Percentiles rank a stretch among this genome's conserved stretches.
Evolutionary conservation across 2,113 vertebrate genomes (phyloP).

Genomic region (Motacilla alba): DNA sequence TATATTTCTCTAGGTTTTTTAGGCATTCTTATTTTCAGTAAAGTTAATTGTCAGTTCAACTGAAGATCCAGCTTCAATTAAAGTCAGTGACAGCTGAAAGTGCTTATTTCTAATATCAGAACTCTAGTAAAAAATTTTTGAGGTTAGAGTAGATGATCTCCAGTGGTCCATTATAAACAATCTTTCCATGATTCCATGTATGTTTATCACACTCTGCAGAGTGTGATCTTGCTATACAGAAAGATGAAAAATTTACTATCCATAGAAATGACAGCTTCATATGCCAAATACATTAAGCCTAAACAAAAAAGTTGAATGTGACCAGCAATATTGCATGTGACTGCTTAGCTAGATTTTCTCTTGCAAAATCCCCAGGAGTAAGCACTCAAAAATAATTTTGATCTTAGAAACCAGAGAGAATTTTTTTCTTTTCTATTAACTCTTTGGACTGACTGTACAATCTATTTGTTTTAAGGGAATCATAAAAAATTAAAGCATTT

Average conservation of each 20-base stretch:
- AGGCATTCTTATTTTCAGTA: not conserved
- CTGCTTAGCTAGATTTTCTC: not conserved
- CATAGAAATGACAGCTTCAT: not conserved
- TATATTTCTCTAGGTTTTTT: not conserved
- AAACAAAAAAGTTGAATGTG: not conserved
- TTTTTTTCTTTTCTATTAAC: not conserved
- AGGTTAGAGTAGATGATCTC: not conserved
- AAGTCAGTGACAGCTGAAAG: not conserved
- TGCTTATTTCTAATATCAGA: not conserved
- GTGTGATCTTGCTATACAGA: not conserved
- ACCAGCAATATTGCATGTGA: not conserved
- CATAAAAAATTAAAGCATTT: not conserved
- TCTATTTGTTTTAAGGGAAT: not conserved
- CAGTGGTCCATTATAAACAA: not conserved
- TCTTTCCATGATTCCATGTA: not conserved
- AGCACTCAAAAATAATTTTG: not conserved
- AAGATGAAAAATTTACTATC: not conserved
- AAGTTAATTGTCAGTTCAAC: not conserved
- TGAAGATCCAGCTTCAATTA: not conserved
- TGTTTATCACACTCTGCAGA: not conserved
- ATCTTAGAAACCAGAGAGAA: not conserved
- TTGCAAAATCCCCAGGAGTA: not conserved
- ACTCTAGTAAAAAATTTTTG: not conserved
- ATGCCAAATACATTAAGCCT: not conserved
- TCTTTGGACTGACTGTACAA: not conserved